Evolutionary conservation across 1,140 invertebrate genomes (phyloP).

Genomic region (Palaemon carinicauda): DNA sequence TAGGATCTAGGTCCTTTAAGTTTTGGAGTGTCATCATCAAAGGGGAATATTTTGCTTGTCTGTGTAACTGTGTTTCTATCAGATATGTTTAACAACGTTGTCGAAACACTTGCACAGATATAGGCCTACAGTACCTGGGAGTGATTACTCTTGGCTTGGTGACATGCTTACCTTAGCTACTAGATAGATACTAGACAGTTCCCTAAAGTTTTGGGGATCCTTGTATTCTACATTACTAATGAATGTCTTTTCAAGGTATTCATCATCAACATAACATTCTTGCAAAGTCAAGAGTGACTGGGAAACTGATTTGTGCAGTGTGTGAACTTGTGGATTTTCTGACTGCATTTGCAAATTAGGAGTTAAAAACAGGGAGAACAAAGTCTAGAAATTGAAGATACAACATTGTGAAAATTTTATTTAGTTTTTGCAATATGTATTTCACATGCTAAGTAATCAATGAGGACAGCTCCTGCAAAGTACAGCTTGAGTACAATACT

Average conservation of each 20-base stretch:
- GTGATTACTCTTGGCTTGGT: not conserved
- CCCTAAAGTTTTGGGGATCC: not conserved
- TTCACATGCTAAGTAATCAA: not conserved
- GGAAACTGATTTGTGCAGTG: conserved; percentile 9
- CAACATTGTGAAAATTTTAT: not conserved
- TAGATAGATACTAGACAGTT: not conserved
- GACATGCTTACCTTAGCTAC: not conserved
- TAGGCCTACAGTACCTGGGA: no score
- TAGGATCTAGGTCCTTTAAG: no score
- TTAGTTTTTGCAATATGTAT: not conserved
- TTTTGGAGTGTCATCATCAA: no score
- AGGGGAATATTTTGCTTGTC: no score
- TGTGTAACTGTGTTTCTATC: no score
- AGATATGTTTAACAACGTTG: no score
- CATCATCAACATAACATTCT: not conserved
- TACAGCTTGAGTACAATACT: conserved; percentile 9
- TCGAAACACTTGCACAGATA: no score
- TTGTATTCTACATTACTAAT: not conserved
- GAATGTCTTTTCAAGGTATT: not conserved
- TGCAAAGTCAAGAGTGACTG: not conserved
- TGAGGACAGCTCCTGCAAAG: not conserved
- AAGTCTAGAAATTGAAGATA: conserved; percentile 6
- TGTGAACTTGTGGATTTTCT: not conserved
- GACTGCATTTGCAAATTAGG: not conserved
- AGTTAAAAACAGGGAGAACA: conserved; percentile 11